These are phyloP conservation scores for Pseudomyrmex gracilis DNA, from an alignment of 1,140 invertebrate genomes.

Conservation along the genomic window DNA sequence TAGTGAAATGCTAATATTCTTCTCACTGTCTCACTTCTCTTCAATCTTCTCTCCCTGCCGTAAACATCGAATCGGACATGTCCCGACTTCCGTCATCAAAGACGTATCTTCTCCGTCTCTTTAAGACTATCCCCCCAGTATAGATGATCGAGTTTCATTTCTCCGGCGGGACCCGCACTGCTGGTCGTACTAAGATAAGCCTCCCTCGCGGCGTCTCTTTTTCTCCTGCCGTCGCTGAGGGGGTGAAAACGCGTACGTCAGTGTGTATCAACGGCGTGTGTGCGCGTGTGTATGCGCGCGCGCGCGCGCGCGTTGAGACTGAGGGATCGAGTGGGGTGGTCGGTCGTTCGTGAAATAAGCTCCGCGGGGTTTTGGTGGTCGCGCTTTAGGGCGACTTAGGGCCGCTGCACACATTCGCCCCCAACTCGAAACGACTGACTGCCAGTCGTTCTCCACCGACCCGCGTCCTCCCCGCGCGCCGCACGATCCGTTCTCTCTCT, in stretches of 20 bases:
- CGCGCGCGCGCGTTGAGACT: slow-evolving; percentile 67
- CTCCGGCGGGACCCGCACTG: slow-evolving; percentile 68
- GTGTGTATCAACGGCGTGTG: background rate
- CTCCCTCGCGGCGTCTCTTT: slow-evolving; percentile 73
- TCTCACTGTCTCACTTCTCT: slow-evolving; percentile 69
- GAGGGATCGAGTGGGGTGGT: slow-evolving; percentile 77
- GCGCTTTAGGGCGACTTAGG: slow-evolving; percentile 82
- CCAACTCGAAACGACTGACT: slow-evolving; percentile 75
- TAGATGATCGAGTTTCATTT: slow-evolving; percentile 74
- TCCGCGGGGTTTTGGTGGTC: slow-evolving; percentile 84
- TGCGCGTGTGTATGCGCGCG: slow-evolving; percentile 2
- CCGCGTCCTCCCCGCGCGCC: slow-evolving; percentile 14
- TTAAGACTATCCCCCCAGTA: slow-evolving; percentile 61
- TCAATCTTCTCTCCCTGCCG: slow-evolving; percentile 46
- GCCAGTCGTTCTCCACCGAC: slow-evolving; percentile 62
- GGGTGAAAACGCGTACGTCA: slow-evolving; percentile 12
- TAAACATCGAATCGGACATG: background rate
- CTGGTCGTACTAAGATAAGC: slow-evolving; percentile 81
- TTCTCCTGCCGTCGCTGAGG: slow-evolving; percentile 55
- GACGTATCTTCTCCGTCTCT: slow-evolving; percentile 24
- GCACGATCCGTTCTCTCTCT: too few species aligned
- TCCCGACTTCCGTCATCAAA: slow-evolving; percentile 49
- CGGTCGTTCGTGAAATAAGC: slow-evolving; percentile 86
- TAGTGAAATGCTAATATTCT: slow-evolving; percentile 14
- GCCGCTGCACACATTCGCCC: slow-evolving; percentile 71